Evolutionary conservation across 2,888 invertebrate species (phyloP), one percentile per base, ranked within the genome.

Genomic region (Drosophila niveifrons): DNA sequence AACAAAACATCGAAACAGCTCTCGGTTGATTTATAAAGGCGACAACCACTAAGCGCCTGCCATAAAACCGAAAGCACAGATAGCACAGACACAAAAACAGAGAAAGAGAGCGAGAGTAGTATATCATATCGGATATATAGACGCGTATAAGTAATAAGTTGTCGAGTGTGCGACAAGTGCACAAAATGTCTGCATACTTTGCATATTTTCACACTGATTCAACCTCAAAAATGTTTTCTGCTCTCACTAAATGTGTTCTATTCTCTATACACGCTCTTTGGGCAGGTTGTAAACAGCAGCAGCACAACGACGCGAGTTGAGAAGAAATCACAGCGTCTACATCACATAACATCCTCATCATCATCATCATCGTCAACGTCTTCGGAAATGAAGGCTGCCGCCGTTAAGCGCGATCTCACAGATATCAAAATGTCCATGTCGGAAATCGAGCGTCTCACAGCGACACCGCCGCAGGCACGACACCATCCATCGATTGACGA

Each of bases 341-440:
- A 91, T 87, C 92, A 91, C 81, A 92, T 92, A 44, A 91, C 91
- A 62, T 91, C 91, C 53, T 62, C 63, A 52, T 89, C 87, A 44
- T 93, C 94, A 48, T 93, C 94, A 61, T 90, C 91, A 65, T 88
- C 88, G 51, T 84, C 91, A 34, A 91, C 92, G 43, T 93, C 94
- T 74, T 95, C 95, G 88, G 96, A 96, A 93, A 95, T 96, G 94
- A 96, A 96, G 93, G 95, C 96, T 76, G 96, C 95, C 90, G 96
- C 96, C 67, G 95, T 97, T 93, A 96, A 96, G 93, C 96, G 96
- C 74, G 96, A 96, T 92, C 94, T 97, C 75, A 91, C 80, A 74
- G 92, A 92, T 77, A 91, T 93, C 58, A 95, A 97, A 92, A 96
- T 96, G 91, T 96, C 96, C 90, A 96, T 97, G 92, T 96, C 96